phyloP scores from a whole-genome alignment of 2,113 vertebrate genomes.

The Montifringilla adamsi region DNA sequence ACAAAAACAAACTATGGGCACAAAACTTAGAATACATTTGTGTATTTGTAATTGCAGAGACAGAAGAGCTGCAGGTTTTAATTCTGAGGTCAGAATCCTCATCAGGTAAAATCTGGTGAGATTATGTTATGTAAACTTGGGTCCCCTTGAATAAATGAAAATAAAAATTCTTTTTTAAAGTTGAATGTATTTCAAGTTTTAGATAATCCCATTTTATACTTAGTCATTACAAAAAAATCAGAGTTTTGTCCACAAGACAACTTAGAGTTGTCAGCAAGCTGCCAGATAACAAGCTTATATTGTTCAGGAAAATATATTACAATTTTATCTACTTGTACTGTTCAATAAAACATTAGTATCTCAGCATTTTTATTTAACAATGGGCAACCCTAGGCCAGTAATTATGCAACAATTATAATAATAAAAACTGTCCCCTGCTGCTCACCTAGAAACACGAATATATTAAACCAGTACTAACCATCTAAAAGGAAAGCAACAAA shows the following conservation, averaged over 20 bases:
- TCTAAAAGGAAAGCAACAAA: conserved; percentile 75
- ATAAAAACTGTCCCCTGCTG: conserved; percentile 80
- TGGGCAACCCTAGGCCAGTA: conserved; percentile 80
- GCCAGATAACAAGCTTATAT: conserved; percentile 69
- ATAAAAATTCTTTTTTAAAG: neutral
- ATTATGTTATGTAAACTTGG: neutral
- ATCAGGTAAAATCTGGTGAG: neutral
- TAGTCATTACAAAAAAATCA: neutral
- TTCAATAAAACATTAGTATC: conserved; percentile 81
- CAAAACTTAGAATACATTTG: neutral
- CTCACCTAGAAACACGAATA: conserved; percentile 81
- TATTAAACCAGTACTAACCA: conserved; percentile 75
- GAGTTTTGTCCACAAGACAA: conserved; percentile 20
- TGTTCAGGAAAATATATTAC: conserved; percentile 75
- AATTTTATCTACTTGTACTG: conserved; percentile 76
- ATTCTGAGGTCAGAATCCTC: neutral
- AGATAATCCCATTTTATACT: conserved; percentile 9
- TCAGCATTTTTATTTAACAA: conserved; percentile 83
- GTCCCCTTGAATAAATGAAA: neutral
- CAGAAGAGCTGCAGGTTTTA: neutral
- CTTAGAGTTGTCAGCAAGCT: conserved; percentile 64
- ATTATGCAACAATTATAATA: conserved; percentile 86
- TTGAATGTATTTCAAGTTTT: neutral
- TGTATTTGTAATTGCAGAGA: neutral
- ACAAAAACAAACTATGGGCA: neutral